Evolutionary conservation across 1,140 invertebrate genomes (phyloP).

Genomic region (Lanistes nyassanus): DNA sequence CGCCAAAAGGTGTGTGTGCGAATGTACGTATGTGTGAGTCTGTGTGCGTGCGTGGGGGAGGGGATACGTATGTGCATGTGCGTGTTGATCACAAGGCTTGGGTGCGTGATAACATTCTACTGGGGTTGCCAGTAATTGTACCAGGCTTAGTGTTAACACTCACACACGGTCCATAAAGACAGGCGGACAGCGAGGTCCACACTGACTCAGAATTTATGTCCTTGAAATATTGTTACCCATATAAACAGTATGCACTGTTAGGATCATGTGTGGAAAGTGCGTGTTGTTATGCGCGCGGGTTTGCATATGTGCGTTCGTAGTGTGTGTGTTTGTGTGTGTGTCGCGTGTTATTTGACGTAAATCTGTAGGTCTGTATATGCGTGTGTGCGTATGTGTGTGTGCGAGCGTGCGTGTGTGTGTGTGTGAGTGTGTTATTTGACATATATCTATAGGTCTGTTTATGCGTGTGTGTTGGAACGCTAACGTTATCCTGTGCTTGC

Average conservation of each 20-base stretch:
- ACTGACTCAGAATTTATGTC: neutral
- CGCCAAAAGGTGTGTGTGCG: no score
- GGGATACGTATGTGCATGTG: neutral
- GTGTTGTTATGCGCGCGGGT: neutral
- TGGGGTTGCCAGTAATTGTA: neutral
- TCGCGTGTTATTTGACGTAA: neutral
- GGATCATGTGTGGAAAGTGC: neutral
- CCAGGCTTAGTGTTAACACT: no score
- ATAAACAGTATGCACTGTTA: neutral
- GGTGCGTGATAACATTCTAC: neutral
- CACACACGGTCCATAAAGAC: neutral
- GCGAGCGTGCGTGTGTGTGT: neutral
- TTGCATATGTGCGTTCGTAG: neutral
- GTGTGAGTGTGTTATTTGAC: neutral
- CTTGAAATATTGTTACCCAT: neutral
- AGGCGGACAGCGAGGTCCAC: neutral
- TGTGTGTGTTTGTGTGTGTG: neutral
- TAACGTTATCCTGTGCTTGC: neutral
- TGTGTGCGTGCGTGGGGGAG: neutral
- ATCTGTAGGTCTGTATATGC: neutral
- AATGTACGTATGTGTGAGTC: neutral
- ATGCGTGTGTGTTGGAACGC: neutral
- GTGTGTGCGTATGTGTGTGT: neutral
- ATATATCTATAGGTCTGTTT: no score
- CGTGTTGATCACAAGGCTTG: neutral